These are phyloP conservation scores for Myanophis thanlyinensis DNA, from an alignment of 2,113 vertebrate genomes.

Conservation along the genomic window DNA sequence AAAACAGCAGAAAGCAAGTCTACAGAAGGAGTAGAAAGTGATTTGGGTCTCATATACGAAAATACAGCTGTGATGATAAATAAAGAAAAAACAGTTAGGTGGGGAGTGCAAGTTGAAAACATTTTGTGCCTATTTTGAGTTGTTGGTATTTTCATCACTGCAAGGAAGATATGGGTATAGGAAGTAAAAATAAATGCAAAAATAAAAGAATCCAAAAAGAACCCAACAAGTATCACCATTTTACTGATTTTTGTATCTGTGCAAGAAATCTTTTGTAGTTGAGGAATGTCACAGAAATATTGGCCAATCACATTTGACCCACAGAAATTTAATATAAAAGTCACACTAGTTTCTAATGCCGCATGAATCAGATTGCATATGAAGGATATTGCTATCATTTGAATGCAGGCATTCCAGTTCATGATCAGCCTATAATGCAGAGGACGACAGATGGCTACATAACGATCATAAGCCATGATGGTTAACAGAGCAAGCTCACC, in stretches of 20 bases:
- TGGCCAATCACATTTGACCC: neutral
- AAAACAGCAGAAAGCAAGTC: neutral
- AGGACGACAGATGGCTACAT: neutral
- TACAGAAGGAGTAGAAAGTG: neutral
- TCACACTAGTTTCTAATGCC: neutral
- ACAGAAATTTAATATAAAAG: neutral
- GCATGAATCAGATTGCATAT: neutral
- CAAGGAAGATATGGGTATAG: neutral
- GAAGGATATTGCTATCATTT: neutral
- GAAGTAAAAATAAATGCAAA: neutral
- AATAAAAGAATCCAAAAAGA: neutral
- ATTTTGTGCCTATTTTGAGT: neutral
- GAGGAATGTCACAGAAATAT: constrained; percentile 14
- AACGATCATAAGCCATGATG: neutral
- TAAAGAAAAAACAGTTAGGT: neutral
- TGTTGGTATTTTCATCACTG: neutral
- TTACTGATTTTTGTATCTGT: neutral
- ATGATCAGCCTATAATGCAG: neutral
- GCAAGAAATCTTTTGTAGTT: constrained; percentile 9
- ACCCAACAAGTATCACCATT: neutral
- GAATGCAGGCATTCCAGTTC: neutral
- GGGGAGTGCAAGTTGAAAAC: constrained; percentile 9
- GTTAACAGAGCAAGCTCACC: neutral
- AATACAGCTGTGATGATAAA: neutral
- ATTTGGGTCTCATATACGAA: neutral